Percentiles rank a stretch among this genome's conserved stretches.
Conservation (phyloP, 2,797 vertebrate genomes). For the Xiphophorus birchmanni region DNA sequence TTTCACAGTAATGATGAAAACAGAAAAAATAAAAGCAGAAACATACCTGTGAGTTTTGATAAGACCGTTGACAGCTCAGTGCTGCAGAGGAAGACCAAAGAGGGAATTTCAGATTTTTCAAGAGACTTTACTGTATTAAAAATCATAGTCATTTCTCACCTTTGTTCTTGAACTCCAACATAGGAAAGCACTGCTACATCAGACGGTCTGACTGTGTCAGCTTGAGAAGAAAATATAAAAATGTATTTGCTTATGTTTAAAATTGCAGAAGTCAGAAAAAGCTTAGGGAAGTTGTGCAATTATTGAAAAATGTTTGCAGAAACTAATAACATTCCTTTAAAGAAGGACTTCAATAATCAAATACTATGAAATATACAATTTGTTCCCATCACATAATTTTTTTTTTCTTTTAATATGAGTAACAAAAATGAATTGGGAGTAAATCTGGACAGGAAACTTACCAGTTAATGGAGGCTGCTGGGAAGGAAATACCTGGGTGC, state of each 20-base stretch:
- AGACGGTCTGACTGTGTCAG: slow-evolving; percentile 60
- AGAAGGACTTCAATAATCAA: not conserved
- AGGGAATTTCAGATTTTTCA: not conserved
- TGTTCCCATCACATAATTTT: not conserved
- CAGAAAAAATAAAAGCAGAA: not conserved
- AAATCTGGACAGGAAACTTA: slow-evolving; percentile 24
- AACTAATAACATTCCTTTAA: not conserved
- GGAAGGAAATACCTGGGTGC: slow-evolving; percentile 50
- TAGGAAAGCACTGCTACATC: slow-evolving; percentile 64
- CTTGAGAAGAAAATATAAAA: slow-evolving; percentile 39
- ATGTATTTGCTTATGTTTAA: not conserved
- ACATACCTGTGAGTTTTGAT: slow-evolving; percentile 67
- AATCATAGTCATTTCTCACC: slow-evolving; percentile 48
- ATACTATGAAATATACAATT: not conserved
- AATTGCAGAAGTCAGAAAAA: not conserved
- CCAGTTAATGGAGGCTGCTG: slow-evolving; percentile 59
- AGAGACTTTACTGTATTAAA: not conserved
- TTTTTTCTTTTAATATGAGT: not conserved
- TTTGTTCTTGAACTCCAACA: slow-evolving; percentile 53
- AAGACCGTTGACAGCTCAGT: slow-evolving; percentile 53
- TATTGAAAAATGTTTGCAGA: not conserved
- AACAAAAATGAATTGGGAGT: not conserved
- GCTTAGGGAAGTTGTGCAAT: not conserved
- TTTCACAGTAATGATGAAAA: not conserved
- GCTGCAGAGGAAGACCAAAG: slow-evolving; percentile 43